Percentiles rank a stretch among this genome's conserved stretches.
Conservation (phyloP, 2,113 vertebrate genomes). For the Saccopteryx leptura region DNA sequence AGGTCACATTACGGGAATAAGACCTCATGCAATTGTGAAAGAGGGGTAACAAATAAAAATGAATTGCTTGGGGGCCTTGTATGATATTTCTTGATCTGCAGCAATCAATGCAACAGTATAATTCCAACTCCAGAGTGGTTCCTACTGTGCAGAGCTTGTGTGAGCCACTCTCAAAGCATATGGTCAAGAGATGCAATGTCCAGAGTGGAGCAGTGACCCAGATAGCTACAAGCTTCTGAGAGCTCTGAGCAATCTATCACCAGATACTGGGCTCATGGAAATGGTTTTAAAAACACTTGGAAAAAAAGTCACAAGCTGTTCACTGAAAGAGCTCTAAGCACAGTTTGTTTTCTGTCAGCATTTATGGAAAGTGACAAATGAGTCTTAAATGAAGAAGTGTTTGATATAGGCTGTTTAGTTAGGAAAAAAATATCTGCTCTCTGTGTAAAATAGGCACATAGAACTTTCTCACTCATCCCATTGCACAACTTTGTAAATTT, state of each 20-base stretch:
- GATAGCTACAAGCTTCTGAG: conserved; percentile 41
- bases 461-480: background rate
- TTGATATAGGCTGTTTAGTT: background rate
- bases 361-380: conserved; percentile 38
- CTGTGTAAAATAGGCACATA: background rate
- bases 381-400: background rate
- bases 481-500: background rate
- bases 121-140: conserved; percentile 1
- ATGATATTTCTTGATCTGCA: background rate
- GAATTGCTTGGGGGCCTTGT: background rate
- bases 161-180: conserved; percentile 57
- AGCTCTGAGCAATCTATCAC: background rate
- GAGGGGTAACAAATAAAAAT: background rate
- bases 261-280: background rate
- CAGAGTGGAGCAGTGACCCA: conserved; percentile 72
- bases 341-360: conserved; percentile 34
- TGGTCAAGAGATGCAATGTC: conserved; percentile 59
- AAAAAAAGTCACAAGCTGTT: conserved; percentile 38
- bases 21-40: background rate
- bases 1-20: background rate
- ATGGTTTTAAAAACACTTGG: background rate
- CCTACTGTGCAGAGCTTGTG: conserved; percentile 53
- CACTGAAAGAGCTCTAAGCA: background rate
- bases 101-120: background rate
- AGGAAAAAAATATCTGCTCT: background rate